A percentile compares a stretch with the other conserved stretches of the same genome.
These are phyloP conservation scores for Mayetiola destructor DNA, from an alignment of 2,888 invertebrate species.

Conservation along the genomic window DNA sequence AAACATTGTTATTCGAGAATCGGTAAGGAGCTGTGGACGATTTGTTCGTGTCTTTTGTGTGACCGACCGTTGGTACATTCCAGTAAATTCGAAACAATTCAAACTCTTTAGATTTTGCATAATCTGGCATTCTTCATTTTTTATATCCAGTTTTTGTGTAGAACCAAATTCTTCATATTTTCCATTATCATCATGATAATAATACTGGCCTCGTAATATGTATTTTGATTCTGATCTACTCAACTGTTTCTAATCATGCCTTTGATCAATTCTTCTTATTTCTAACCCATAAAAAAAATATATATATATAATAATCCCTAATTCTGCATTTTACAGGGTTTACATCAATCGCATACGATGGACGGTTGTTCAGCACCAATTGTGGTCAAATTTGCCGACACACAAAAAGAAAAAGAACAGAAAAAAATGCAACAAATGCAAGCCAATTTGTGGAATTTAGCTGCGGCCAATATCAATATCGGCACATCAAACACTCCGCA, in stretches of 20 bases:
- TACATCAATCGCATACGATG: constrained; percentile 99
- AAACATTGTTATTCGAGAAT: no score
- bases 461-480: constrained; percentile 42
- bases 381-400: constrained; percentile 98
- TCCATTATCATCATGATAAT: no score
- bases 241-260: neutral
- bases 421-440: constrained; percentile 91
- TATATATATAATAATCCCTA: no score
- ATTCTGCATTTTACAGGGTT: constrained; percentile 40
- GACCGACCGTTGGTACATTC: no score
- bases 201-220: no score
- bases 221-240: neutral
- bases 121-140: no score
- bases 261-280: neutral
- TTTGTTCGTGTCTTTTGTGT: no score
- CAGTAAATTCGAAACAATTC: no score
- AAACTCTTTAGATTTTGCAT: no score
- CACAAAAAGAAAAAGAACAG: constrained; percentile 96
- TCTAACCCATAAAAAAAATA: neutral
- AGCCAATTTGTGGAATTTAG: constrained; percentile 78
- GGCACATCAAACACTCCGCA: constrained; percentile 37
- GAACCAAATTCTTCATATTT: no score
- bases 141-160: no score
- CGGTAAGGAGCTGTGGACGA: no score
- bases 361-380: constrained; percentile 97